Evolutionary conservation across 2,113 vertebrate genomes (phyloP).

Genomic region (Craseonycteris thonglongyai): DNA sequence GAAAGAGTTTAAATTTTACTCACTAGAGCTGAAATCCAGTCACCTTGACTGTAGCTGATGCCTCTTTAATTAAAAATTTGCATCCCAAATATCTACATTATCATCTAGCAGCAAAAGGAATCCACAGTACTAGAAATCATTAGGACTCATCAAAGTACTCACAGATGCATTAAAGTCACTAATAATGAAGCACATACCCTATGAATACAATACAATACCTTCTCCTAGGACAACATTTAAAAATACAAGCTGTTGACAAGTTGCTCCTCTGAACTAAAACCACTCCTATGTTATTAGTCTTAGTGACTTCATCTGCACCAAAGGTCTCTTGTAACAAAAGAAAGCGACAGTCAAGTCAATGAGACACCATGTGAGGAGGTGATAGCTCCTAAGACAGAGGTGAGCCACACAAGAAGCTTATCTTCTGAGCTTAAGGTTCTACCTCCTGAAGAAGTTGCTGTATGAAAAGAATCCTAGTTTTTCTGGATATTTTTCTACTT

Average conservation of each 20-base stretch:
- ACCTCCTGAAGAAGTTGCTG: neutral
- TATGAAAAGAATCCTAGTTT: neutral
- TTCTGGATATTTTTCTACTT: neutral
- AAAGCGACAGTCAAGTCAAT: neutral
- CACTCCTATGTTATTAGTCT: neutral
- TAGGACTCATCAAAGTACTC: neutral
- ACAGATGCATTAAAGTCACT: neutral
- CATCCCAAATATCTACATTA: neutral
- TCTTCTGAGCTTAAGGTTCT: neutral
- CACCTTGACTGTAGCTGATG: neutral
- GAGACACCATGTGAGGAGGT: neutral
- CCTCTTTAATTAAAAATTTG: conserved; percentile 4
- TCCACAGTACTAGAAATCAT: neutral
- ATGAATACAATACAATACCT: neutral
- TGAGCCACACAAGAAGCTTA: neutral
- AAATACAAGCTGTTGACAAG: neutral
- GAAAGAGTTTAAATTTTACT: neutral
- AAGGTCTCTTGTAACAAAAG: neutral
- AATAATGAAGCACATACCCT: neutral
- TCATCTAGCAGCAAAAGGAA: neutral
- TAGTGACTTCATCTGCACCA: neutral
- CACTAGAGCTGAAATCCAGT: neutral
- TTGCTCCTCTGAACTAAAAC: neutral
- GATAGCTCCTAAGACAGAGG: neutral
- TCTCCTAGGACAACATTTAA: neutral